Evolutionary conservation across 2,113 vertebrate species (phyloP).

Genomic region (Conger conger): DNA sequence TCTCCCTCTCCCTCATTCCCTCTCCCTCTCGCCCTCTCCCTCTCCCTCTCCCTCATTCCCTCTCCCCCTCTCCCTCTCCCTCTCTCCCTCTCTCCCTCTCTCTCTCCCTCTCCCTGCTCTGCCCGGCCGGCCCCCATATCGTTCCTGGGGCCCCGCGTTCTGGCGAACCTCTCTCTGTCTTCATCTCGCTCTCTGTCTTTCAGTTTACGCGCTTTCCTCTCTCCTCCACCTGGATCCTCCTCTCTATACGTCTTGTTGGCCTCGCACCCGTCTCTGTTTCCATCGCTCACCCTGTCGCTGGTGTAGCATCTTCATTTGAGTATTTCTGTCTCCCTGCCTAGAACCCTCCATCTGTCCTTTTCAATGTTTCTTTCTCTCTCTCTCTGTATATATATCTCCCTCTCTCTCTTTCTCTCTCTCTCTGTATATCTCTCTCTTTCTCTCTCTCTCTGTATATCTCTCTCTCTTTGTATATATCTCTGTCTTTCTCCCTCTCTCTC

Average conservation of each 20-base stretch:
- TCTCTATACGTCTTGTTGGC: not conserved
- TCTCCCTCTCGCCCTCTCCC: no score
- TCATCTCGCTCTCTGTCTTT: conserved; percentile 16
- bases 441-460: no score
- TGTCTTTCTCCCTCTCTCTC: no score
- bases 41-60: not conserved
- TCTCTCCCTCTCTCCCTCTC: not conserved
- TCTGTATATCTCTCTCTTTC: no score
- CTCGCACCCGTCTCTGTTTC: conserved; percentile 7
- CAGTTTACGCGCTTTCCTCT: conserved; percentile 31
- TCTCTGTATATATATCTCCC: no score
- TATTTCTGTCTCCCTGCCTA: not conserved
- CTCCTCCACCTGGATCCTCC: conserved; percentile 15
- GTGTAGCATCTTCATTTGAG: not conserved
- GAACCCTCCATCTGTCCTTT: conserved; percentile 40
- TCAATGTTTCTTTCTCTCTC: conserved; percentile 27
- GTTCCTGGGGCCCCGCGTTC: conserved; percentile 4
- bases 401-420: no score
- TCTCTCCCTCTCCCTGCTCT: not conserved
- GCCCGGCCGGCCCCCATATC: not conserved
- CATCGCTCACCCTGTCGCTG: not conserved
- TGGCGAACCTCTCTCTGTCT: conserved; percentile 14
- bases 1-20: not conserved
- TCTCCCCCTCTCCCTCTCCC: no score
- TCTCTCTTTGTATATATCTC: no score